Base-by-base conservation (phyloP, 2,113 vertebrate species). In the Datnioides undecimradiatus region DNA sequence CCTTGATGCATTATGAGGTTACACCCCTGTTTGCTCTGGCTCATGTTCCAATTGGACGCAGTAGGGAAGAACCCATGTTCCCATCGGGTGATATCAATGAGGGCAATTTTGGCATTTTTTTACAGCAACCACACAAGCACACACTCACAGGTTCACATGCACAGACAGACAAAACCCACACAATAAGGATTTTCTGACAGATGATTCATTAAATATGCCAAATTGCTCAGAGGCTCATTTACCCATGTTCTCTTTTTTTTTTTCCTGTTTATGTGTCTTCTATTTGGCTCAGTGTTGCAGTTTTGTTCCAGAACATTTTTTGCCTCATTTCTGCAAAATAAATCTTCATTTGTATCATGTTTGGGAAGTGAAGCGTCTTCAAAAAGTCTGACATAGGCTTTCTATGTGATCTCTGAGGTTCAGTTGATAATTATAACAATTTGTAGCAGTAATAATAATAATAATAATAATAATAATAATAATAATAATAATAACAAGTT, bases 11-110 rank as follows among this genome's bases (percentile, higher is more conserved):
- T 87, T 83, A 82, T 43, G 62, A 83, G 48, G 77, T 65, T 83
- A 90, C 87, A 79, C 88, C 92, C 90, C 36, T 89, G 86, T 93
- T 93, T 93, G 69, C 62, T 82, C 90, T 90, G 92, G 87, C 84
- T 86, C 48, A 2, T 5, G 34, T 69, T 90, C 40, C 48, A 69
- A 71, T 77, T 88, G 73, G 67, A 88, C 72, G 54, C 19, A 55
- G 66, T 62, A 36, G 85, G 71, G 79, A 86, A 70, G 5, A 79
- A 65, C 57, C 55, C 17, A 67, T 84, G 80, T 84, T 84, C 73
- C 82, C 77, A 73, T 78, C 1, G 25, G 73, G 59, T 21, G 49
- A 80, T 86, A 84, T 75, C 51, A 45, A 82, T 80, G 79, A 91
- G 74, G 60, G 59, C 5, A 27, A 86, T 84, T 84, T 80, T 86